Base-by-base conservation (phyloP, 2,797 vertebrate genomes). In the Telmatherina bonti region DNA sequence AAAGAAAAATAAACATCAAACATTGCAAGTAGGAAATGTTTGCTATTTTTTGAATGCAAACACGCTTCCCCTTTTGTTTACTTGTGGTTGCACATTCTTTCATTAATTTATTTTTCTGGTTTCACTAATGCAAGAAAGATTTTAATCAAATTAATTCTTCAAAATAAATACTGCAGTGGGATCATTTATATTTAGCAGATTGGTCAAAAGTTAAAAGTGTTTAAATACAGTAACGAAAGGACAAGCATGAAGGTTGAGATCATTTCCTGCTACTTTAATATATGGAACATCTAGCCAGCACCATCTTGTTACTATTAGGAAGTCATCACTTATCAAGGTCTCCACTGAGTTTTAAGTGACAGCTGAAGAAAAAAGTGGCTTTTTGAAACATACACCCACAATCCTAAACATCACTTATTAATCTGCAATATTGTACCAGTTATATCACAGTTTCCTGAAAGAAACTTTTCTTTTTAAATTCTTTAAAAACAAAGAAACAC, bases 261-360 rank as follows among this genome's bases (percentile, higher is more conserved):
- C 54, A 73, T 74, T 85, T 84, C 43, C 43, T 20, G 43, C 20
- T 20, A 45, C 20, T 84, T 62, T 24, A 69, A 69, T 60, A 51
- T 62, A 51, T 18, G 47, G 47, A 62, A 49, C 22, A n/a, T n/a
- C 53, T 51, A 22, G 64, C 76, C 67, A 47, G 57, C 70, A 66
- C 67, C 76, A 87, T 77, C 63, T 71, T 77, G 55, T 36, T 78
- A 24, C 53, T 59, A 83, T 84, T 82, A 85, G 55, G 4, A 51
- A 74, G 43, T 35, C 59, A 63, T 78, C 77, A 78, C 47, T 67
- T 54, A 62, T 47, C 18, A 33, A 54, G 67, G 49, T 53, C 59
- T 63, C 61, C 53, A 62, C 56, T 65, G 68, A 49, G 54, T 70
- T 52, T 26, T 15, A 24, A 52, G 47, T 51, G 12, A 24, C 47